Evolutionary conservation across 2,113 vertebrate genomes (phyloP).

Genomic region (Rhadina sibilatrix): DNA sequence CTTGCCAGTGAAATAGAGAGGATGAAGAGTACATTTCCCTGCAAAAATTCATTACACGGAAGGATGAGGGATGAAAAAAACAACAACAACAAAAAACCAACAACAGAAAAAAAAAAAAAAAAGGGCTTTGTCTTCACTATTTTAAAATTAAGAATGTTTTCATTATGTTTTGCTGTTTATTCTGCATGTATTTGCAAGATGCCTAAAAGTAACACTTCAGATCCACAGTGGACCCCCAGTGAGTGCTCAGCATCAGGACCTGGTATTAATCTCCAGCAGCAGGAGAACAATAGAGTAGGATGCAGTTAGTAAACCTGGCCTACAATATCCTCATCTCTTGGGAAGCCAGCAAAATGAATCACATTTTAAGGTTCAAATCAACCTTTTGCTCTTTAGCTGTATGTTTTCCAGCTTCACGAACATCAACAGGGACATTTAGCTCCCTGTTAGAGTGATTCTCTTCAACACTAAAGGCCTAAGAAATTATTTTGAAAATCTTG

Average conservation of each 20-base stretch:
- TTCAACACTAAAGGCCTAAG: not conserved
- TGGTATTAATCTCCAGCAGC: not conserved
- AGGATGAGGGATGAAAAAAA: not conserved
- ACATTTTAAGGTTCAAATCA: not conserved
- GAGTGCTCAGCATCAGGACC: not conserved
- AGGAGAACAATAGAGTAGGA: not conserved
- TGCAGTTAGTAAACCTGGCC: not conserved
- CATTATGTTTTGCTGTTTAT: not conserved
- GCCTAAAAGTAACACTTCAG: not conserved
- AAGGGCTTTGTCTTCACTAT: not conserved
- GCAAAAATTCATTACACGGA: not conserved
- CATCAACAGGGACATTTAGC: not conserved
- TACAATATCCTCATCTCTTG: not conserved
- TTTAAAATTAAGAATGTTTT: not conserved
- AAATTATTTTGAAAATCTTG: not conserved
- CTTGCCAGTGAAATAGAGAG: not conserved
- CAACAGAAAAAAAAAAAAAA: not conserved
- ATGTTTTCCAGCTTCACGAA: not conserved
- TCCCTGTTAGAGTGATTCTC: not conserved
- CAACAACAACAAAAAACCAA: no score
- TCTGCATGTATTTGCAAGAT: not conserved
- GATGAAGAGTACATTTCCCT: not conserved
- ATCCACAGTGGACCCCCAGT: not conserved
- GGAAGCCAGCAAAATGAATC: not conserved
- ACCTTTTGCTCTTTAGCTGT: not conserved